Evolutionary conservation across 2,888 invertebrate genomes (phyloP), one percentile per base, ranked within the genome.

Genomic region (Seira musarum): DNA sequence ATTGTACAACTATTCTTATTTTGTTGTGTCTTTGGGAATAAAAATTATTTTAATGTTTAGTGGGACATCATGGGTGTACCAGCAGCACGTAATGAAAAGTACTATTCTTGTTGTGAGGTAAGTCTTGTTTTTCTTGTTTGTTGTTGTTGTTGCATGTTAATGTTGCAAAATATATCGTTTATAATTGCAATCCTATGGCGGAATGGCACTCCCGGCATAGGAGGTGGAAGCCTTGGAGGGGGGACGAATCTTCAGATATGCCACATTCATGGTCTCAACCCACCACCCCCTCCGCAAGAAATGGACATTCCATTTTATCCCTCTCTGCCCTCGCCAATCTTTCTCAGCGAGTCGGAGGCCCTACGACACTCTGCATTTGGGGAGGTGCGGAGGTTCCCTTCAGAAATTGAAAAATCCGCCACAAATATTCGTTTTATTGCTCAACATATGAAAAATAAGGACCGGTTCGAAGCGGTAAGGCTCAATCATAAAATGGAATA

Each of bases 11-110:
- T n/a, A n/a, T n/a, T n/a, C n/a, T n/a, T n/a, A n/a, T n/a, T n/a
- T n/a, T n/a, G n/a, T n/a, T n/a, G n/a, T n/a, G n/a, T n/a, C n/a
- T n/a, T n/a, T n/a, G n/a, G n/a, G n/a, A n/a, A n/a, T n/a, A n/a
- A n/a, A n/a, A n/a, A n/a, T n/a, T n/a, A n/a, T n/a, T n/a, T n/a
- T n/a, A n/a, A n/a, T n/a, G n/a, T n/a, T n/a, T n/a, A n/a, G 90
- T 99, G 98, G 99, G 98, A 98, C 90, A 96, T 96, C 87, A 94
- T 98, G 93, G 93, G 94, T 84, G 96, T 96, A 86, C 96, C 96
- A 75, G 96, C 96, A 60, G 93, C 94, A 84, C 92, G 96, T 87
- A 95, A 96, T 89, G 96, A 96, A 88, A 95, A 95, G 89, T 96
- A 95, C 90, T 96, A 98, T 92, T 96, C 96, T 88, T 98, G 98